Evolutionary conservation across 2,113 vertebrate species (phyloP).

Genomic region (Corythoichthys haematopterus): DNA sequence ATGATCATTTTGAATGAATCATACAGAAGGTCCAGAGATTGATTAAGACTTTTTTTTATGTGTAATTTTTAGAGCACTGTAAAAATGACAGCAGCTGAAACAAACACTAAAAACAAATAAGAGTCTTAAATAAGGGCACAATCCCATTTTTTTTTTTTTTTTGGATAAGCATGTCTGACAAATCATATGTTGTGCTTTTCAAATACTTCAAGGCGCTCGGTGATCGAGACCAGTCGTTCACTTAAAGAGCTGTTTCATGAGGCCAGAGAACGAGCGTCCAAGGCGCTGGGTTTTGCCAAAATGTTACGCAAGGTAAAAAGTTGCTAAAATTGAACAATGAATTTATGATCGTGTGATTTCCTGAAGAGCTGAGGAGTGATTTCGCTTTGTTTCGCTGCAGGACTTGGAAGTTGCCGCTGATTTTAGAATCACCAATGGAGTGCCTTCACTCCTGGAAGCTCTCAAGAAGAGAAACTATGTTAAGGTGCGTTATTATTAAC

Average conservation of each 20-base stretch:
- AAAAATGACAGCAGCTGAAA: neutral
- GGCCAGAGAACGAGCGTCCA: slow-evolving; percentile 92
- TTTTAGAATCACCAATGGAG: slow-evolving; percentile 82
- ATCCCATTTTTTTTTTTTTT: neutral
- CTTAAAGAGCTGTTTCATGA: slow-evolving; percentile 97
- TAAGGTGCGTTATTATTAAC: slow-evolving; percentile 73
- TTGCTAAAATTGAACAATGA: slow-evolving; percentile 10
- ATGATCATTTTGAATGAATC: neutral
- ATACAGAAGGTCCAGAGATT: neutral
- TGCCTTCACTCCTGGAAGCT: slow-evolving; percentile 77
- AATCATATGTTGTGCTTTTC: neutral
- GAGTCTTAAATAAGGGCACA: neutral
- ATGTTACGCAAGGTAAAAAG: slow-evolving; percentile 93
- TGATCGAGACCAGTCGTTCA: slow-evolving; percentile 92
- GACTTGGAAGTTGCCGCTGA: slow-evolving; percentile 95
- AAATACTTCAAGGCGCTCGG: slow-evolving; percentile 79
- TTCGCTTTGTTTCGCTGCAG: slow-evolving; percentile 62
- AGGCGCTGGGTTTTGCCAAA: slow-evolving; percentile 96
- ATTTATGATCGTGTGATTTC: slow-evolving; percentile 23
- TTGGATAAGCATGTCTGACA: no score
- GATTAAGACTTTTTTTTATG: neutral
- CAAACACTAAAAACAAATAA: neutral
- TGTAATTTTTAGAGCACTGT: neutral
- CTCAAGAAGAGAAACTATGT: slow-evolving; percentile 83
- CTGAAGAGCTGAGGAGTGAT: slow-evolving; percentile 25